These are phyloP conservation scores for rat (Rattus norvegicus) DNA, from an alignment of 2,113 vertebrate genomes.

Conservation along the genomic window DNA sequence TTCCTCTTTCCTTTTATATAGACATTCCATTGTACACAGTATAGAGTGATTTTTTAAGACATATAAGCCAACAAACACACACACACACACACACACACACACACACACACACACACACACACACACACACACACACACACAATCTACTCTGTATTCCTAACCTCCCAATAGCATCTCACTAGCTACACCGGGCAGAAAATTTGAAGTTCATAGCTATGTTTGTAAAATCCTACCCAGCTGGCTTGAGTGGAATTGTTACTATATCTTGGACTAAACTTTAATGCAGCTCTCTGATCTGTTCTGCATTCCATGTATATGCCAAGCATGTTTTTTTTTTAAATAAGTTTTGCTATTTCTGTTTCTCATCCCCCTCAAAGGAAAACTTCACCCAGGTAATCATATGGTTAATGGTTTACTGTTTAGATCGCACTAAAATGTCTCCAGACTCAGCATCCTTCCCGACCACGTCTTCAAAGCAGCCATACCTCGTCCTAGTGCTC, in stretches of 20 bases:
- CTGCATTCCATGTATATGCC: background rate
- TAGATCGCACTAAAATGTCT: background rate
- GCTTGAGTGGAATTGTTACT: background rate
- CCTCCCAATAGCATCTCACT: background rate
- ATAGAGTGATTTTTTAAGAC: background rate
- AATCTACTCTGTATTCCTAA: background rate
- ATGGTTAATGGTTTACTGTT: background rate
- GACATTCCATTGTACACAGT: background rate
- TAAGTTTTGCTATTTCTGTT: background rate
- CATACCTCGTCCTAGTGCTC: rapidly evolving
- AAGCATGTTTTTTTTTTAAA: background rate
- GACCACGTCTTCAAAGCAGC: background rate
- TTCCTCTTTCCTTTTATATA: background rate
- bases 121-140: background rate
- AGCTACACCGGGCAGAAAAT: background rate
- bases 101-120: background rate
- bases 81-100: background rate
- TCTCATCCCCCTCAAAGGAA: background rate
- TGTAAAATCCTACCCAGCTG: background rate
- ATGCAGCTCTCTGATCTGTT: background rate
- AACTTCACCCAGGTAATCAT: background rate
- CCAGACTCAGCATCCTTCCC: background rate
- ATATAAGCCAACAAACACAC: background rate
- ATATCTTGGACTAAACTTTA: background rate
- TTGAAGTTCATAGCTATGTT: background rate